These are phyloP conservation scores for Melanostigma gelatinosum DNA, from an alignment of 2,113 vertebrate species.

Conservation along the genomic window DNA sequence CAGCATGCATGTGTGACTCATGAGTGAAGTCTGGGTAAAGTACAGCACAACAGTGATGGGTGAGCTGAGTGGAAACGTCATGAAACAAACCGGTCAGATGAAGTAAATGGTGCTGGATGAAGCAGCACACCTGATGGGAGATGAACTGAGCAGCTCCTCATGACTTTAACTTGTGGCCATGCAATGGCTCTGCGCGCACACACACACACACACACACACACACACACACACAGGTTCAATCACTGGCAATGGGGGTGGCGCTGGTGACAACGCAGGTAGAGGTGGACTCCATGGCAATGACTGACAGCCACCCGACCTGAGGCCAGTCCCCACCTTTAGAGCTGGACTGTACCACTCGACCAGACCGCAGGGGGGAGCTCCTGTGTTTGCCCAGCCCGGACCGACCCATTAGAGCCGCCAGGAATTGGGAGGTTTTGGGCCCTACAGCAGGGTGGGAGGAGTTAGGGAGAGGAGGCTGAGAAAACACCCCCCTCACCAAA, in stretches of 20 bases:
- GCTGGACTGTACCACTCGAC: constrained; percentile 77
- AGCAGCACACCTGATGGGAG: constrained; percentile 49
- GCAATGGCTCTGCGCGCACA: constrained; percentile 60
- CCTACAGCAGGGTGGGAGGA: constrained; percentile 76
- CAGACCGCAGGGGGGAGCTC: constrained; percentile 78
- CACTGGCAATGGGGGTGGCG: constrained; percentile 64
- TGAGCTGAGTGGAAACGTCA: constrained; percentile 40
- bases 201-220: constrained; percentile 47
- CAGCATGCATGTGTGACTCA: constrained; percentile 36
- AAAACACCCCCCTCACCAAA: constrained; percentile 63
- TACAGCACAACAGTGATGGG: constrained; percentile 40
- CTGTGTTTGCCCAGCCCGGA: constrained; percentile 80
- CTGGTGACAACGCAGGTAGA: constrained; percentile 70
- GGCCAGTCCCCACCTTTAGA: constrained; percentile 83
- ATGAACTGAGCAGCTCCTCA: constrained; percentile 37
- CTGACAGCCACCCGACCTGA: constrained; percentile 82
- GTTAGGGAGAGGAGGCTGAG: constrained; percentile 67
- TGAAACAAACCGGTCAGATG: constrained; percentile 51
- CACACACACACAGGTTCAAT: constrained; percentile 40
- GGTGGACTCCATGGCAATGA: constrained; percentile 80
- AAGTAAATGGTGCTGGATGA: constrained; percentile 53
- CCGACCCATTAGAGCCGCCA: constrained; percentile 82
- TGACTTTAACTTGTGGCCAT: constrained; percentile 50
- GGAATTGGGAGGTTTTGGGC: constrained; percentile 79
- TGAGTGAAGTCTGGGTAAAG: constrained; percentile 28